phyloP scores from a whole-genome alignment of 2,113 vertebrate species.

The Gymnogyps californianus region DNA sequence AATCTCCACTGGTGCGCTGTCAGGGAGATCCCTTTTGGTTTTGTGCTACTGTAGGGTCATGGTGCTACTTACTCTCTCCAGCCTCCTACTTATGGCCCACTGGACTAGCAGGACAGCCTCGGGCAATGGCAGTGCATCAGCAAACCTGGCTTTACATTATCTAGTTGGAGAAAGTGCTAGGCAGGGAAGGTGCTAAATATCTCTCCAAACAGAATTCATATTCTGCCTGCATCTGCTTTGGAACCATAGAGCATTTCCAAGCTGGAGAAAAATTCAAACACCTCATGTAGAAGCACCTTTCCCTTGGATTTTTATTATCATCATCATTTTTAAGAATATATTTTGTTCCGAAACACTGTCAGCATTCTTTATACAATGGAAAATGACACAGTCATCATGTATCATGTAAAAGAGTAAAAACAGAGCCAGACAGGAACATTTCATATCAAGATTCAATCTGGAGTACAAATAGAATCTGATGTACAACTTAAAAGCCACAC shows the following conservation, averaged over 20 bases:
- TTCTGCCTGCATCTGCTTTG: background rate
- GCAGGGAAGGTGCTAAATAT: background rate
- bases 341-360: constrained; percentile 78
- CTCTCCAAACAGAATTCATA: background rate
- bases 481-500: constrained; percentile 65
- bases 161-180: background rate
- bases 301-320: constrained; percentile 64
- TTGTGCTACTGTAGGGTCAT: background rate
- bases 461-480: constrained; percentile 70
- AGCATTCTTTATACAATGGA: constrained; percentile 72
- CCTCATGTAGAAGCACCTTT: constrained; percentile 61
- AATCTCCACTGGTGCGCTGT: background rate
- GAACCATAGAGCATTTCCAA: constrained; percentile 10
- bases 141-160: background rate
- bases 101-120: background rate
- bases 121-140: background rate
- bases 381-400: constrained; percentile 68
- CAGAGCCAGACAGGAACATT: constrained; percentile 69
- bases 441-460: constrained; percentile 45
- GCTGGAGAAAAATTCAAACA: constrained; percentile 61
- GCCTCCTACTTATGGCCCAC: background rate
- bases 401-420: constrained; percentile 68
- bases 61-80: background rate
- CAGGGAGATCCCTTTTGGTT: background rate
- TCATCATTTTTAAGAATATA: constrained; percentile 68